Evolutionary conservation across 1,140 invertebrate species (phyloP), one percentile per base, ranked within the genome.

Genomic region (Drosophila tsacasi): DNA sequence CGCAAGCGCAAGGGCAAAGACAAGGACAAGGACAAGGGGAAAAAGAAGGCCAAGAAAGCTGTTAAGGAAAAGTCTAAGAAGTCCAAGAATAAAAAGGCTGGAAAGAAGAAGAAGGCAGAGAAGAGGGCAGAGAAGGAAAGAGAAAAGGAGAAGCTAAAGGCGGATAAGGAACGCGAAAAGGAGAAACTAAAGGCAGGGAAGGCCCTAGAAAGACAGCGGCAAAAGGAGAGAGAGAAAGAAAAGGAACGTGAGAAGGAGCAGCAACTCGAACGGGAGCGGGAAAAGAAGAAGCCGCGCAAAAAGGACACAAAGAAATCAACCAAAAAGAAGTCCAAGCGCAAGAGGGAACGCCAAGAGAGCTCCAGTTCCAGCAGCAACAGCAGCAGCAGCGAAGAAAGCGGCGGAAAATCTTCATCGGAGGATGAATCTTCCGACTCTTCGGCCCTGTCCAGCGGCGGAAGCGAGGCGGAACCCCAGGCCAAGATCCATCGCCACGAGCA

Each of bases 1-100:
- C 71, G 67, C 3, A 39, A 73, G 9, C 68, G 76, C 15, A 91
- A 83, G 50, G 64, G 72, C 8, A 90, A 87, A 47, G 67, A 78
- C 10, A 89, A 87, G 44, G 67, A 78, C 10, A 89, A 87, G 44
- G 59, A 81, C 2, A 90, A 89, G 30, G 40, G 12, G 9, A 78
- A 59, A 9, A 82, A 85, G 59, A 75, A 78, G 40, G 54, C 49
- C 4, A 84, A 84, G 54, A 84, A 85, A 25, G 32, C 40, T 15
- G 71, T 39, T 19, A 60, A 73, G 23, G 25, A 57, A 5, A 49
- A 79, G 58, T 49, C 52, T 4, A 65, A 63, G 21, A 60, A 59
- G 50, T 55, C 55, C 2, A 89, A 83, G 55, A 47, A 58, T 32
- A 78, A 83, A 71, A 74, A 85, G 58, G 40, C 42, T 2, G 58